These are phyloP conservation scores for Staurois parvus DNA, from an alignment of 2,797 vertebrate genomes.

Conservation along the genomic window DNA sequence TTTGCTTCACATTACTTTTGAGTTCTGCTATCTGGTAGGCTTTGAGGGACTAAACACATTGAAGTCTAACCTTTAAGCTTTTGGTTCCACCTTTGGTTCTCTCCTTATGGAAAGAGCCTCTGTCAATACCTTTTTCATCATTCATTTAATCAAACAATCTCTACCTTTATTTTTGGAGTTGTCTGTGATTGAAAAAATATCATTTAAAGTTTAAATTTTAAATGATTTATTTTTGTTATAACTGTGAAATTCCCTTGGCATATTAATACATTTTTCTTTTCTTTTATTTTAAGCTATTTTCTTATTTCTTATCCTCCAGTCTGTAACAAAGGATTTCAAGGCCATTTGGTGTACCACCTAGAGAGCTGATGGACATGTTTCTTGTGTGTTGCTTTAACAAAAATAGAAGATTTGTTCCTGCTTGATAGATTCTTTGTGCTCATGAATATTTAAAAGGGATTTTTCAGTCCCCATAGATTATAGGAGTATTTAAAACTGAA, in stretches of 20 bases:
- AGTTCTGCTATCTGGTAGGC: too few species aligned
- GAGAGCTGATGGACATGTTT: slow-evolving; percentile 59
- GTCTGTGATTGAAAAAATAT: neutral
- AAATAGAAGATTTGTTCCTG: slow-evolving; percentile 58
- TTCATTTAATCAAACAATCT: neutral
- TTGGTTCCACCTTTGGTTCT: neutral
- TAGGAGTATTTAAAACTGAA: slow-evolving; percentile 24
- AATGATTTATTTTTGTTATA: neutral
- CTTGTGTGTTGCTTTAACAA: slow-evolving; percentile 51
- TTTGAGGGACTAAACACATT: too few species aligned
- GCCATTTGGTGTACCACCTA: slow-evolving; percentile 42
- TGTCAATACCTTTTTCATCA: neutral
- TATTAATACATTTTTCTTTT: slow-evolving; percentile 10
- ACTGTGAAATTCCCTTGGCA: slow-evolving; percentile 14
- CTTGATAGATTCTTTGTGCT: slow-evolving; percentile 57
- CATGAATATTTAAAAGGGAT: slow-evolving; percentile 59
- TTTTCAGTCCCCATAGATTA: slow-evolving; percentile 49
- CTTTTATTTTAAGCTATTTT: slow-evolving; percentile 7
- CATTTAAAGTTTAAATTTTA: neutral
- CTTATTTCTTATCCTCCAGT: slow-evolving; percentile 7
- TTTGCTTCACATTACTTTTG: too few species aligned
- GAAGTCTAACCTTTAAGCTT: neutral
- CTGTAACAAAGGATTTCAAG: slow-evolving; percentile 39
- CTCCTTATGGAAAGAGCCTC: neutral
- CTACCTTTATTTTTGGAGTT: neutral